phyloP scores from a whole-genome alignment of 2,113 vertebrate genomes.

The Chloroceryle aenea region DNA sequence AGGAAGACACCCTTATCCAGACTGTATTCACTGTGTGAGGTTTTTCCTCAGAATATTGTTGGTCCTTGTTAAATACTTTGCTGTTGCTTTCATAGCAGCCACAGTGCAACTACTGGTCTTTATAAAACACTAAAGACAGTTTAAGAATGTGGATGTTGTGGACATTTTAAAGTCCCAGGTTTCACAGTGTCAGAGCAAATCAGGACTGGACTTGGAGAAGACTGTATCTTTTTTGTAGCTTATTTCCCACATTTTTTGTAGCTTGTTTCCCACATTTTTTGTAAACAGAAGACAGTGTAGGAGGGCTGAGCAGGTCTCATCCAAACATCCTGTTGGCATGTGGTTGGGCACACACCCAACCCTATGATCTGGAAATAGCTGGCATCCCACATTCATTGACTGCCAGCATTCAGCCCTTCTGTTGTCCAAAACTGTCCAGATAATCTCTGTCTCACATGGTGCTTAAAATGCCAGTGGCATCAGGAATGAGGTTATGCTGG shows the following conservation, averaged over 20 bases:
- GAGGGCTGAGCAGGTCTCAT: not conserved
- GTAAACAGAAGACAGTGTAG: not conserved
- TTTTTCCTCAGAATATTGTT: not conserved
- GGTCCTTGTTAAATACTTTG: not conserved
- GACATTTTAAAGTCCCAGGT: not conserved
- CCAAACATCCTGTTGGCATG: not conserved
- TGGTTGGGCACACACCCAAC: not conserved
- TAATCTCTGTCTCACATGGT: not conserved
- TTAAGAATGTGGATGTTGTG: not conserved
- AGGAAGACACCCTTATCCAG: not conserved
- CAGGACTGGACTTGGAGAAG: not conserved
- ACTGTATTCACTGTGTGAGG: not conserved
- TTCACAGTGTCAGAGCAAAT: not conserved
- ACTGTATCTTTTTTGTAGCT: not conserved
- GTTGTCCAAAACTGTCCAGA: not conserved
- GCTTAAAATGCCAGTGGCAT: not conserved
- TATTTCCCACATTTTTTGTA: not conserved
- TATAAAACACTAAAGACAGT: not conserved
- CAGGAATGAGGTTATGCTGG: not conserved
- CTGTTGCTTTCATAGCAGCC: not conserved
- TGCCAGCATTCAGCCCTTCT: slow-evolving; percentile 34
- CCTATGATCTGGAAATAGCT: not conserved
- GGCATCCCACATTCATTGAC: not conserved
- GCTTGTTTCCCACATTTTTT: not conserved
- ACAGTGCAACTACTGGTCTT: not conserved